These are phyloP conservation scores for Paramormyrops kingsleyae DNA, from an alignment of 2,113 vertebrate species.

Conservation along the genomic window DNA sequence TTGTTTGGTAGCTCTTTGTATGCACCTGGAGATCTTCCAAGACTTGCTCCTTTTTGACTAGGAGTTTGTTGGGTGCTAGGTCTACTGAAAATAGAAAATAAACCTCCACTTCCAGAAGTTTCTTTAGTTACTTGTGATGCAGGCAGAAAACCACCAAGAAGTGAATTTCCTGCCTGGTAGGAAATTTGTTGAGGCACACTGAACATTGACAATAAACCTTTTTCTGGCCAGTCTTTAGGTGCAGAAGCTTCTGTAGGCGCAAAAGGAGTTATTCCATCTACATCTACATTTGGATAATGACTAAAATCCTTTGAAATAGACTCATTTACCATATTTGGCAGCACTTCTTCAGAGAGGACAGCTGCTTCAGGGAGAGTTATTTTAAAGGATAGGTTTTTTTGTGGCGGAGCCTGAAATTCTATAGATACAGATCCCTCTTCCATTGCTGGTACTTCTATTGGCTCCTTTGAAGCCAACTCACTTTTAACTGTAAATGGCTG, in stretches of 20 bases:
- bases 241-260: conserved; percentile 25
- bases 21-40: neutral
- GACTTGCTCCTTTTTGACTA: neutral
- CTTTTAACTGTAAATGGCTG: neutral
- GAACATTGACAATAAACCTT: conserved; percentile 55
- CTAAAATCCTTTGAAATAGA: conserved; percentile 4
- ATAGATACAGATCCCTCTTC: neutral
- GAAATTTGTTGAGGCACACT: conserved; percentile 39
- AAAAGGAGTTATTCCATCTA: neutral
- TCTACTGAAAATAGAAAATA: conserved; percentile 18
- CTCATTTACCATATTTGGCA: neutral
- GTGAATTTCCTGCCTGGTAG: conserved; percentile 47
- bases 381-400: neutral
- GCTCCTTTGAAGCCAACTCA: neutral
- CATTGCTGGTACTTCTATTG: neutral
- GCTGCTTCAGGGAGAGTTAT: neutral
- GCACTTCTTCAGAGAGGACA: neutral
- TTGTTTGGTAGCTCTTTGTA: neutral
- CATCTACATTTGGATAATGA: neutral
- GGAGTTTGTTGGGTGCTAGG: neutral
- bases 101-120: conserved; percentile 37
- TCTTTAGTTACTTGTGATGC: conserved; percentile 51
- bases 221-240: conserved; percentile 40
- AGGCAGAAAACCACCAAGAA: conserved; percentile 59
- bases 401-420: neutral